These are phyloP conservation scores for Psilopsiagon aurifrons DNA, from an alignment of 2,113 vertebrate genomes.

Conservation along the genomic window DNA sequence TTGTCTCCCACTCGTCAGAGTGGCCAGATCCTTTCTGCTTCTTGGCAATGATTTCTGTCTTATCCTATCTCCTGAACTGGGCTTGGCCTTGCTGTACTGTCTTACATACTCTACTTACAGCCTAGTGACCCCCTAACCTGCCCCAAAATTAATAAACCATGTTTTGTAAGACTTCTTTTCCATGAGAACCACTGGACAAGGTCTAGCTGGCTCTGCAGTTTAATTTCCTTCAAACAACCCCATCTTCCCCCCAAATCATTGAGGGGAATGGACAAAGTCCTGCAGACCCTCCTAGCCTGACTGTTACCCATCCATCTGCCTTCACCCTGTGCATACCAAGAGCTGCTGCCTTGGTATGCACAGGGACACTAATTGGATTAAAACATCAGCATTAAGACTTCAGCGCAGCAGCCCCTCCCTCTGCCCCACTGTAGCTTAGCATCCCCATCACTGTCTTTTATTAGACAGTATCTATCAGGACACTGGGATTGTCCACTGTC, in stretches of 20 bases:
- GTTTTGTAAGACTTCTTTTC: not conserved
- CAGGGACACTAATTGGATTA: conserved; percentile 1
- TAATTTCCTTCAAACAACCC: not conserved
- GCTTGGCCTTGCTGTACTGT: not conserved
- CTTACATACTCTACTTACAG: not conserved
- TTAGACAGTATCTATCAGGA: not conserved
- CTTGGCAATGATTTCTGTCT: not conserved
- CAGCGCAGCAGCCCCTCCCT: not conserved
- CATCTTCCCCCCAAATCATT: not conserved
- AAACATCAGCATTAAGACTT: not conserved
- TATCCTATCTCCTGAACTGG: not conserved
- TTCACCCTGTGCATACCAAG: not conserved
- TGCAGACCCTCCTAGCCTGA: not conserved
- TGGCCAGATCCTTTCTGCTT: not conserved
- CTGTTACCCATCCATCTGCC: not conserved
- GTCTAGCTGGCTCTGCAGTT: not conserved
- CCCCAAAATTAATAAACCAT: not conserved
- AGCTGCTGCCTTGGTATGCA: not conserved
- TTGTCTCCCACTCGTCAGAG: not conserved
- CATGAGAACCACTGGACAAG: not conserved
- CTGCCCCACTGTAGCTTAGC: not conserved
- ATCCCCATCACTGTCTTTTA: not conserved
- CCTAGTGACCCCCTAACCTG: not conserved
- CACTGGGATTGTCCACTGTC: not conserved
- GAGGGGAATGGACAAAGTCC: not conserved